phyloP scores from a whole-genome alignment of 1,140 invertebrate genomes.

The Eriosoma lanigerum region DNA sequence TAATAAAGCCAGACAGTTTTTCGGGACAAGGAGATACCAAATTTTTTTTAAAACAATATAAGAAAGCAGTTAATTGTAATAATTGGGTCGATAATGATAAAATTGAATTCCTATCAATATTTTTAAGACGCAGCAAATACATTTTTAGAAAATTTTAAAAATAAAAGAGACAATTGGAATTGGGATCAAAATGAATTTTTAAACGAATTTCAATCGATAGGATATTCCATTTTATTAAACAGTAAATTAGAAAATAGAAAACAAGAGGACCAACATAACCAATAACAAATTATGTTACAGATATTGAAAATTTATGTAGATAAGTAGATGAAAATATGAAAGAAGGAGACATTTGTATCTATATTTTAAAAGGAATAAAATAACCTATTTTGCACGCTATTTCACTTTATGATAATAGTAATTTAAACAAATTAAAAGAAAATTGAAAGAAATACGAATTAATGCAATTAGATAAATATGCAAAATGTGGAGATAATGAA shows the following conservation, averaged over 20 bases:
- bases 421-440: constrained; percentile 17
- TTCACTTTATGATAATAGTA: background rate
- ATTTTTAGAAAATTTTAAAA: background rate
- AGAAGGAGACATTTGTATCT: background rate
- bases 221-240: background rate
- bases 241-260: background rate
- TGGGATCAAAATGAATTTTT: background rate
- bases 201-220: background rate
- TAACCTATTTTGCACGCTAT: background rate
- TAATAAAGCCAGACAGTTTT: background rate
- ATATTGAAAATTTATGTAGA: no score
- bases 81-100: background rate
- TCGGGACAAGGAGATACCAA: background rate
- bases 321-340: background rate
- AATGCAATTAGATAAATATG: background rate
- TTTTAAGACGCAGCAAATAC: background rate
- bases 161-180: background rate
- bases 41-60: background rate
- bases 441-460: constrained; percentile 9
- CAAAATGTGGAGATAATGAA: background rate
- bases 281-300: background rate
- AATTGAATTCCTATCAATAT: background rate
- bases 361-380: constrained; percentile 1
- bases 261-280: background rate
- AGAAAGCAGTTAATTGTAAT: background rate